Percentiles rank a stretch among this genome's conserved stretches.
These are phyloP conservation scores for Cataglyphis altisquamis DNA, from an alignment of 2,888 invertebrate species.

Conservation along the genomic window DNA sequence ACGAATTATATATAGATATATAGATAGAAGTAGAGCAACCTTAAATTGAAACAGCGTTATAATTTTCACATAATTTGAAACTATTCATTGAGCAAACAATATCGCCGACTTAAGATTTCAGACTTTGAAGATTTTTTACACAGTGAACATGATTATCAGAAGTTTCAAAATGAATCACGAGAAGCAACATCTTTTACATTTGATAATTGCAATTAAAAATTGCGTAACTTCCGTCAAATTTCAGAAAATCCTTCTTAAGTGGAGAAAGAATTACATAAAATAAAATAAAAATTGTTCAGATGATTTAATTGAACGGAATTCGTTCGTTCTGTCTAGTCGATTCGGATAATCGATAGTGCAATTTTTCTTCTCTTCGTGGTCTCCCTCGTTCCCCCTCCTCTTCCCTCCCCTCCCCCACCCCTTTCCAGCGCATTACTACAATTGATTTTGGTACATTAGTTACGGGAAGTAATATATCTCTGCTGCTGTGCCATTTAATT, in stretches of 20 bases:
- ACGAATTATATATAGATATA: background rate
- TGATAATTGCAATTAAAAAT: background rate
- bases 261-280: background rate
- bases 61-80: background rate
- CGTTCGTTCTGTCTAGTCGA: constrained; percentile 11
- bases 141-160: background rate
- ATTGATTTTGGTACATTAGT: constrained; percentile 44
- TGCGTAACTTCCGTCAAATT: background rate
- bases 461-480: constrained; percentile 29
- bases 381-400: background rate
- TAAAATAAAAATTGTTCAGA: background rate
- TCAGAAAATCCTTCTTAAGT: background rate
- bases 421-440: constrained; percentile 14
- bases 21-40: background rate
- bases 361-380: constrained; percentile 31
- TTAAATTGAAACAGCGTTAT: background rate
- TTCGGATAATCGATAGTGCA: constrained; percentile 42
- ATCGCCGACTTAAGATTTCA: background rate
- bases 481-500: constrained; percentile 36
- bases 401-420: background rate
- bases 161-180: background rate
- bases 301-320: constrained; percentile 38
- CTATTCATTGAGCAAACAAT: background rate
- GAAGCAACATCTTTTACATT: background rate
- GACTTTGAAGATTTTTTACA: background rate